A percentile compares a stretch with the other conserved stretches of the same genome.
phyloP scores from a whole-genome alignment of 2,113 vertebrate genomes.

The Stercorarius parasiticus region DNA sequence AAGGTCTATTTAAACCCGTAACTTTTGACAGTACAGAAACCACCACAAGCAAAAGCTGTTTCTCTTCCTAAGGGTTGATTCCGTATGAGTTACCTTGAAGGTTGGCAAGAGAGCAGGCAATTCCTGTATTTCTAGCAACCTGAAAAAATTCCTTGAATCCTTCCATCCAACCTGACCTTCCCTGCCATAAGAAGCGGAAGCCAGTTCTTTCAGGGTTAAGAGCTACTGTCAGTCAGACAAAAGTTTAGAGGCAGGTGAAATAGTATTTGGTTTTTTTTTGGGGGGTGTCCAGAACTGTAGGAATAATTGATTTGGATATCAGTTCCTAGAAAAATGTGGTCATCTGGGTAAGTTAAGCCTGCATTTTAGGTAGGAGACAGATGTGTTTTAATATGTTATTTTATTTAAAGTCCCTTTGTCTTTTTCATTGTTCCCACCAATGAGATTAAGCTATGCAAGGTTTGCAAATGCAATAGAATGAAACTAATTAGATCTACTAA shows the following conservation, averaged over 20 bases:
- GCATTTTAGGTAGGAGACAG: not conserved
- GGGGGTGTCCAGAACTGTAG: not conserved
- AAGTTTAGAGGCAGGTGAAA: not conserved
- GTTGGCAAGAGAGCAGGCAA: not conserved
- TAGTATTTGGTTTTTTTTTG: not conserved
- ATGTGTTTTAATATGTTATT: not conserved
- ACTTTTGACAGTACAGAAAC: not conserved
- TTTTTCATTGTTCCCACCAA: not conserved
- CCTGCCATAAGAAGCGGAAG: not conserved
- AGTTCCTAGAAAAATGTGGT: not conserved
- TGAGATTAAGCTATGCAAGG: not conserved
- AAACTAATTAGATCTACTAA: not conserved
- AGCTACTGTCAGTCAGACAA: not conserved
- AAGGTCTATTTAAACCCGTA: not conserved
- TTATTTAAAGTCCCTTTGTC: not conserved
- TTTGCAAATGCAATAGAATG: not conserved
- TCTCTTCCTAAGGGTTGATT: not conserved
- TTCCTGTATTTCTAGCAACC: not conserved
- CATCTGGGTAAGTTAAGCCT: not conserved
- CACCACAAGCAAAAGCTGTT: not conserved
- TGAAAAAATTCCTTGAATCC: not conserved
- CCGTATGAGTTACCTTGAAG: not conserved
- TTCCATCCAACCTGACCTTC: not conserved
- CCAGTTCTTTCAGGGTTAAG: not conserved
- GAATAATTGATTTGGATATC: not conserved